Evolutionary conservation across 2,113 vertebrate species (phyloP).

Genomic region (Pseudorasbora parva): DNA sequence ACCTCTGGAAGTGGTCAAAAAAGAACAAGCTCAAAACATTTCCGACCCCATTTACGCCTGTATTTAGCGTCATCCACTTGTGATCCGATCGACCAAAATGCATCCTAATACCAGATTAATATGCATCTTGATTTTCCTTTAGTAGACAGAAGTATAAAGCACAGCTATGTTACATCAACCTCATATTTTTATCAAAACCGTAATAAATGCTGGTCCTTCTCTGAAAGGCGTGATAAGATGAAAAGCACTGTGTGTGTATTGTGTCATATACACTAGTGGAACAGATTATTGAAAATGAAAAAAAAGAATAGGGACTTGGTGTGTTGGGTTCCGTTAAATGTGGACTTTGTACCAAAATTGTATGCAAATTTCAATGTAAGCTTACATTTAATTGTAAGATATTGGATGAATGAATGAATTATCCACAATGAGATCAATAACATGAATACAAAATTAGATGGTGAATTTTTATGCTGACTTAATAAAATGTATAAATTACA

Average conservation of each 20-base stretch:
- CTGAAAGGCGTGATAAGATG: not conserved
- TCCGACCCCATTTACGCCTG: too few relatives aligned
- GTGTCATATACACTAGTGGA: not conserved
- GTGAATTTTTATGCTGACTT: not conserved
- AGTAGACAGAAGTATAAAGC: not conserved
- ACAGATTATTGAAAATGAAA: not conserved
- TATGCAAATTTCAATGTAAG: not conserved
- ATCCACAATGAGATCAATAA: not conserved
- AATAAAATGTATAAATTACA: not conserved
- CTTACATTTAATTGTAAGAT: not conserved
- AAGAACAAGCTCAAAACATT: too few relatives aligned
- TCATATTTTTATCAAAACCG: not conserved
- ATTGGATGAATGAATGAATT: not conserved
- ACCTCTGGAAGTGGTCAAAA: too few relatives aligned
- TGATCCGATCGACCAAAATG: too few relatives aligned
- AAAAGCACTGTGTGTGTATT: not conserved
- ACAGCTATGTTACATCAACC: not conserved
- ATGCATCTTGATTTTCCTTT: not conserved
- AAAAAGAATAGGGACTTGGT: not conserved
- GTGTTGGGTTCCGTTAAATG: too few relatives aligned
- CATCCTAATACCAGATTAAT: too few relatives aligned
- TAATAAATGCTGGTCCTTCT: not conserved
- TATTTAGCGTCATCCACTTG: too few relatives aligned
- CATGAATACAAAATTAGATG: not conserved
- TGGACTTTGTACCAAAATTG: not conserved